Evolutionary conservation across 2,888 invertebrate genomes (phyloP).

Genomic region (Chrysina gloriosa): DNA sequence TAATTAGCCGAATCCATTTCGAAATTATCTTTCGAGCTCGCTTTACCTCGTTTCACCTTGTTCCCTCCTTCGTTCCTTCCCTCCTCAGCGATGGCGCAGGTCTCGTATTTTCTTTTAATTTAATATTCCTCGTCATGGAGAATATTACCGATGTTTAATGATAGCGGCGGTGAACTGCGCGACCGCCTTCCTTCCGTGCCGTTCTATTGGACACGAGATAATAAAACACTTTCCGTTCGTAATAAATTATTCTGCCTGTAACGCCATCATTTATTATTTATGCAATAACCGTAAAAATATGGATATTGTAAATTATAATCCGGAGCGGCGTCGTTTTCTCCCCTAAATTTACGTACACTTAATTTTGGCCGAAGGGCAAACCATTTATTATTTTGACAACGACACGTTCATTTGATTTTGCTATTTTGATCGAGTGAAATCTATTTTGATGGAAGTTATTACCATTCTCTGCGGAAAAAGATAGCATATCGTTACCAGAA

Average conservation of each 20-base stretch:
- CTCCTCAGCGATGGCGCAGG: neutral
- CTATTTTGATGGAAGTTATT: too few relatives aligned
- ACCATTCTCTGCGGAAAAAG: too few relatives aligned
- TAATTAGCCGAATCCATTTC: conserved; percentile 34
- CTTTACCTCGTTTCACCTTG: neutral
- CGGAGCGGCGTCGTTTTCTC: neutral
- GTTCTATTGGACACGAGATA: conserved; percentile 16
- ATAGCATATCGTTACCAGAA: too few relatives aligned
- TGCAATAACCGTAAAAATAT: conserved; percentile 26
- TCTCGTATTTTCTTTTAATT: neutral
- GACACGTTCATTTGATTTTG: neutral
- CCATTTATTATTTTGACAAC: neutral
- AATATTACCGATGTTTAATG: conserved; percentile 9
- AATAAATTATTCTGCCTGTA: conserved; percentile 18
- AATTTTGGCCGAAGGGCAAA: neutral
- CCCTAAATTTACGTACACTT: neutral
- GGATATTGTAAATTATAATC: conserved; percentile 26
- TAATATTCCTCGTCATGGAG: conserved; percentile 12
- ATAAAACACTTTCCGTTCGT: conserved; percentile 31
- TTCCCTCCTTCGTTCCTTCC: neutral
- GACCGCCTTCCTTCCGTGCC: neutral
- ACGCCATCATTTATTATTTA: conserved; percentile 29
- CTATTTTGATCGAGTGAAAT: neutral
- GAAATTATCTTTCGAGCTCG: conserved; percentile 15
- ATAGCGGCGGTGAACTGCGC: neutral